A percentile compares a stretch with the other conserved stretches of the same genome.
Conservation (phyloP, 2,888 invertebrate species). For the Entomobrya proxima region DNA sequence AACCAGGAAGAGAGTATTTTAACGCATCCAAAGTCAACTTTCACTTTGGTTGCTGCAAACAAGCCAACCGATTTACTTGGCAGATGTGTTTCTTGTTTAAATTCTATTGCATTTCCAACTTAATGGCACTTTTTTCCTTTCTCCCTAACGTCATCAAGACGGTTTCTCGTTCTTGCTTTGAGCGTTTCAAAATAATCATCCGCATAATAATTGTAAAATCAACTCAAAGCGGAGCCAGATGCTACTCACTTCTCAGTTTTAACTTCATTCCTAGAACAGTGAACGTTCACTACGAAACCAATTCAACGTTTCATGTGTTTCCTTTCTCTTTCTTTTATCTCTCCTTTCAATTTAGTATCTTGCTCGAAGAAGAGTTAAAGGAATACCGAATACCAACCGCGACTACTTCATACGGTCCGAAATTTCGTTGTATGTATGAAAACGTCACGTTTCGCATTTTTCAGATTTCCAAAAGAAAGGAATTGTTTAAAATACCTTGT, state of each 20-base stretch:
- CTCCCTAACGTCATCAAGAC: not conserved
- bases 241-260: not conserved
- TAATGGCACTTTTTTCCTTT: slow-evolving; percentile 44
- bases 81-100: slow-evolving; percentile 40
- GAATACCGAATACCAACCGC: not conserved
- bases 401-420: not conserved
- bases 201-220: slow-evolving; percentile 29
- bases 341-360: not conserved
- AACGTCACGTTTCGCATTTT: slow-evolving; percentile 12
- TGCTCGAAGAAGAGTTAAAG: not conserved
- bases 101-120: slow-evolving; percentile 33
- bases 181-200: slow-evolving; percentile 32
- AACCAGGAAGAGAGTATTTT: not conserved
- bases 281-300: not conserved
- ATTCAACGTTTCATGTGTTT: not conserved
- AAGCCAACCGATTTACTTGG: not conserved
- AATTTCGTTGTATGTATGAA: not conserved
- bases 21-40: slow-evolving; percentile 2
- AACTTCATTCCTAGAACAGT: too few relatives aligned
- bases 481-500: too few relatives aligned
- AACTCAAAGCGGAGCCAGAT: not conserved
- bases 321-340: not conserved
- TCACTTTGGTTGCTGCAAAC: slow-evolving; percentile 23
- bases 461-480: not conserved
- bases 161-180: slow-evolving; percentile 10